Evolutionary conservation across 2,888 invertebrate genomes (phyloP), one percentile per base, ranked within the genome.

Genomic region (Chrysodeixis includens): DNA sequence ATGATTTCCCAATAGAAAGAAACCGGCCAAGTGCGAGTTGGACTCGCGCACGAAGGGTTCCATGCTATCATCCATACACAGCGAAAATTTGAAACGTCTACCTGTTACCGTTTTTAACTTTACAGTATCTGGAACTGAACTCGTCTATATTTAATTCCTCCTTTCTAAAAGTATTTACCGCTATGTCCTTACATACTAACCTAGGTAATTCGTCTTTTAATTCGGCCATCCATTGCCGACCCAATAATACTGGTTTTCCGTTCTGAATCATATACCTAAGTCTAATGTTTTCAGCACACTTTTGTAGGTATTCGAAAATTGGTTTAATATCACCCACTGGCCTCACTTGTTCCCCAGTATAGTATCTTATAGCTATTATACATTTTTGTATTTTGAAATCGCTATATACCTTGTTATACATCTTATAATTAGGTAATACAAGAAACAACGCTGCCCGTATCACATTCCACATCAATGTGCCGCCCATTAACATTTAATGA

Each of bases 101-200:
- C 78, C 67, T 81, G 69, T n/a, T n/a, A 0, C 82, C 82, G 0
- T 74, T 78, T 30, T 55, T 67, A 32, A 82, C 81, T 1, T 79
- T 56, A 78, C 44, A 65, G 56, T 66, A 83, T 71, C 81, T 82
- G 76, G 71, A 72, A 63, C 62, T 66, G 20, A 66, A 57, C 4
- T 35, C 18, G 9, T 16, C n/a, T 8, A 56, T 18, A 52, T 68
- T 56, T 35, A 62, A 62, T 3, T 49, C n/a, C 1, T 22, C 57
- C 8, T 49, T 0, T 1, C 49, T 22, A 18, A 62, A 20, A 26
- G n/a, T 26, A 4, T n/a, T n/a, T n/a, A n/a, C n/a, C n/a, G n/a
- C n/a, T n/a, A n/a, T n/a, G n/a, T n/a, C n/a, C n/a, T n/a, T n/a
- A n/a, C n/a, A n/a, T n/a, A n/a, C n/a, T n/a, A n/a, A n/a, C n/a